A percentile compares a stretch with the other conserved stretches of the same genome.
Evolutionary conservation across 2,113 vertebrate genomes (phyloP).

Genomic region (Coryphaenoides rupestris): DNA sequence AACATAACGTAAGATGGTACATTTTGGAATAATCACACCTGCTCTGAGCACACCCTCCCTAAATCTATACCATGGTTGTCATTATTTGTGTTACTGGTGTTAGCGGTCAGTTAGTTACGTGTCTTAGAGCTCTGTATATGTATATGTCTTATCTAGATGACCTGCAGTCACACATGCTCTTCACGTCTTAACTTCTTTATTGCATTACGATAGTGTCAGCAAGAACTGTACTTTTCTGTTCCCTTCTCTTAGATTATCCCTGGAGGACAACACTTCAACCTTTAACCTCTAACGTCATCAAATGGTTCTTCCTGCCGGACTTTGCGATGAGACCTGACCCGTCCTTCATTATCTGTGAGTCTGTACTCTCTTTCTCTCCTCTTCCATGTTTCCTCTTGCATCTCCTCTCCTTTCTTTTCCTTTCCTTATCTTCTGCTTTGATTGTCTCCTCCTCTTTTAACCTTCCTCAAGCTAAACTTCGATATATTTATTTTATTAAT

Average conservation of each 20-base stretch:
- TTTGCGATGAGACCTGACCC: conserved; percentile 73
- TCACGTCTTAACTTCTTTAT: too few relatives aligned
- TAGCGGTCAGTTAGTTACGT: too few relatives aligned
- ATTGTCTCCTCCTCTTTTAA: too few relatives aligned
- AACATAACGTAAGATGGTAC: neutral
- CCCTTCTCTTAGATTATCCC: conserved; percentile 67
- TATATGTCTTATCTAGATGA: neutral
- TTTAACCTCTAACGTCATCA: conserved; percentile 73
- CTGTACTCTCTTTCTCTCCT: neutral
- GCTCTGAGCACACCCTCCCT: too few relatives aligned
- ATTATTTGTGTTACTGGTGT: too few relatives aligned
- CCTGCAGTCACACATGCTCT: too few relatives aligned
- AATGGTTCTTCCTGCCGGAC: conserved; percentile 78
- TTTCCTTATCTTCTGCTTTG: neutral
- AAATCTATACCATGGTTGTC: too few relatives aligned
- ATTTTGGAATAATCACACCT: too few relatives aligned
- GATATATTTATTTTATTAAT: too few relatives aligned
- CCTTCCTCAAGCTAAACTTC: too few relatives aligned
- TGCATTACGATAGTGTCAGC: too few relatives aligned
- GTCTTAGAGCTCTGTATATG: neutral
- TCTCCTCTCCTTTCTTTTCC: neutral
- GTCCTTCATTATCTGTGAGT: conserved; percentile 74
- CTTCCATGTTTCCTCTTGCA: neutral
- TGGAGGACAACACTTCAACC: conserved; percentile 67
- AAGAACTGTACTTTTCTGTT: neutral